Conservation (phyloP, 2,888 invertebrate species). For the Andrena minutula region DNA sequence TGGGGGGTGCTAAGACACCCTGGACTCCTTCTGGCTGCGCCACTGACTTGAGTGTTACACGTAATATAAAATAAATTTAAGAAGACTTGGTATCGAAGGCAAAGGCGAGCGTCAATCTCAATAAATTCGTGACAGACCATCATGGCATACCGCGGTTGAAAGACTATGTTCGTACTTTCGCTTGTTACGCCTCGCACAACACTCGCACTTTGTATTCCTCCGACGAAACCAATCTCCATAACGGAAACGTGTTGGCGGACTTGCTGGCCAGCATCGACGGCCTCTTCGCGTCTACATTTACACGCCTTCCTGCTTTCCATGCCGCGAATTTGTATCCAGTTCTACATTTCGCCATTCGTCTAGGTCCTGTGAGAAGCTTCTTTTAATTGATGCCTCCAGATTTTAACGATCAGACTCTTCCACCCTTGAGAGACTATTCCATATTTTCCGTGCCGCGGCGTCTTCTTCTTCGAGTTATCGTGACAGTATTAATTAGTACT, state of each 20-base stretch:
- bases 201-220: conserved; percentile 57
- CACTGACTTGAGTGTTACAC: too few species aligned
- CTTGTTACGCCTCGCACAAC: conserved; percentile 27
- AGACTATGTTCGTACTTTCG: conserved; percentile 20
- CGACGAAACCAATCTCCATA: conserved; percentile 63
- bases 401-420: too few species aligned
- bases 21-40: too few species aligned
- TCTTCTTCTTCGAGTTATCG: not conserved
- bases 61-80: not conserved
- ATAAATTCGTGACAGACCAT: conserved; percentile 65
- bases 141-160: conserved; percentile 10
- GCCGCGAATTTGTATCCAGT: conserved; percentile 13
- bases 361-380: not conserved
- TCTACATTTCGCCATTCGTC: not conserved
- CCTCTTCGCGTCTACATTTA: conserved; percentile 34
- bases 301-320: conserved; percentile 33
- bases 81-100: not conserved
- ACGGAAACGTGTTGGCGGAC: conserved; percentile 50
- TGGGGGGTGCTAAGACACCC: too few species aligned
- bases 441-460: too few species aligned
- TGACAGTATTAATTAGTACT: not conserved
- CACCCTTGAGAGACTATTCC: too few species aligned
- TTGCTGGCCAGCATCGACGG: conserved; percentile 23
- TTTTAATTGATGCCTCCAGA: not conserved
- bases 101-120: conserved; percentile 61